phyloP scores from a whole-genome alignment of 2,888 invertebrate genomes.

The Drosophila borborema region DNA sequence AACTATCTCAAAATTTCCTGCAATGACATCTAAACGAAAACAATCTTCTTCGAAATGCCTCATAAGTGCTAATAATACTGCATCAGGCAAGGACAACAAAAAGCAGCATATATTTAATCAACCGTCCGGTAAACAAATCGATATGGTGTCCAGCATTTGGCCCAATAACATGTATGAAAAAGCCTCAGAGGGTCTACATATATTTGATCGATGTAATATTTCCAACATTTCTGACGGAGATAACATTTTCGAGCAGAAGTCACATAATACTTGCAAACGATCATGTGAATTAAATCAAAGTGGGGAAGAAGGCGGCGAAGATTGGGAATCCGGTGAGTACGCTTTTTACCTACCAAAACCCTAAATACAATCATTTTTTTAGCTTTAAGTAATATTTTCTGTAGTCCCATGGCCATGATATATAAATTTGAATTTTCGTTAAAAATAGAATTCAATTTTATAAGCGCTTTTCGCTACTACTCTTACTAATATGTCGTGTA shows the following conservation, averaged over 20 bases:
- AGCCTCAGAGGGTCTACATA: conserved; percentile 64
- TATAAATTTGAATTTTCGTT: too few species aligned
- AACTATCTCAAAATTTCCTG: conserved; percentile 70
- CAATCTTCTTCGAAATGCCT: conserved; percentile 61
- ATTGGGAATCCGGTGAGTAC: conserved; percentile 86
- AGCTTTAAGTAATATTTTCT: neutral
- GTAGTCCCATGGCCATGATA: neutral
- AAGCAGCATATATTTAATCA: conserved; percentile 68
- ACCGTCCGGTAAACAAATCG: conserved; percentile 67
- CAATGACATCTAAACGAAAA: conserved; percentile 72
- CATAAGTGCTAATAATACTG: conserved; percentile 61
- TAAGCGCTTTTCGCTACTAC: neutral
- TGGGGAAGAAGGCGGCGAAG: conserved; percentile 82
- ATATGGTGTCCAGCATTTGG: conserved; percentile 55
- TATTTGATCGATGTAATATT: conserved; percentile 72
- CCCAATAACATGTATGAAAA: conserved; percentile 58
- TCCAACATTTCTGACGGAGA: conserved; percentile 66
- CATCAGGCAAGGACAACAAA: conserved; percentile 67
- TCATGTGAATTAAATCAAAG: conserved; percentile 60
- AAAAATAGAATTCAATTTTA: neutral
- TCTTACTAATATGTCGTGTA: too few species aligned
- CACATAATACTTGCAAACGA: conserved; percentile 75
- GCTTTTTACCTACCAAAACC: conserved; percentile 62
- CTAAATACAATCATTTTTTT: conserved; percentile 53
- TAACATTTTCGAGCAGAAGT: conserved; percentile 73